Conservation (phyloP, 92 coral and sea anemone species). For the Pocillopora meandrina region DNA sequence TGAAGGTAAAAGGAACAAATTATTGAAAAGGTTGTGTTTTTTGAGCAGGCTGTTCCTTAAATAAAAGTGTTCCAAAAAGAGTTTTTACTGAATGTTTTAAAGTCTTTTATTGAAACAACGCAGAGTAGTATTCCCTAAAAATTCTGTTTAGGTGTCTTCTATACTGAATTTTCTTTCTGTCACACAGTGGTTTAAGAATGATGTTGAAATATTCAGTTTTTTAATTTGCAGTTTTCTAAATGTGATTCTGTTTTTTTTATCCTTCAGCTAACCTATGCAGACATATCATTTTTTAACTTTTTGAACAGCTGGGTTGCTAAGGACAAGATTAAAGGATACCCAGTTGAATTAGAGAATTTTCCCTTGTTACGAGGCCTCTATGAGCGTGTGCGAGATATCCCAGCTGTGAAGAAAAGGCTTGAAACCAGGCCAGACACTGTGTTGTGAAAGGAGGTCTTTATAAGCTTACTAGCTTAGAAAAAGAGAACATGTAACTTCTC, state of each 20-base stretch:
- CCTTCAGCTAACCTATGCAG: conserved; percentile 59
- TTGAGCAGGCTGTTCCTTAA: too few relatives aligned
- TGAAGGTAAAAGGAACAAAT: too few relatives aligned
- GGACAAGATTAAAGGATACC: conserved; percentile 25
- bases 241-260: not conserved
- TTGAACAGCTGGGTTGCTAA: conserved; percentile 13
- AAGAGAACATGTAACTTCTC: not conserved
- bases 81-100: too few relatives aligned
- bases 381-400: conserved; percentile 44
- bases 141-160: too few relatives aligned
- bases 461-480: not conserved
- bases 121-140: too few relatives aligned
- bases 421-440: conserved; percentile 45
- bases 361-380: conserved; percentile 53
- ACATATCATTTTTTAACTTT: conserved; percentile 40
- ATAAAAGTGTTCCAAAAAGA: too few relatives aligned
- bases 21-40: too few relatives aligned
- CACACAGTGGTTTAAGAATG: too few relatives aligned
- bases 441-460: not conserved
- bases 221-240: too few relatives aligned
- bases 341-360: conserved; percentile 25
- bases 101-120: too few relatives aligned
- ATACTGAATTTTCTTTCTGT: too few relatives aligned
- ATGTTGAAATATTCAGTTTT: too few relatives aligned
- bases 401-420: conserved; percentile 55